These are phyloP conservation scores for Phyllostomus hastatus DNA, from an alignment of 2,113 vertebrate genomes.

Conservation along the genomic window DNA sequence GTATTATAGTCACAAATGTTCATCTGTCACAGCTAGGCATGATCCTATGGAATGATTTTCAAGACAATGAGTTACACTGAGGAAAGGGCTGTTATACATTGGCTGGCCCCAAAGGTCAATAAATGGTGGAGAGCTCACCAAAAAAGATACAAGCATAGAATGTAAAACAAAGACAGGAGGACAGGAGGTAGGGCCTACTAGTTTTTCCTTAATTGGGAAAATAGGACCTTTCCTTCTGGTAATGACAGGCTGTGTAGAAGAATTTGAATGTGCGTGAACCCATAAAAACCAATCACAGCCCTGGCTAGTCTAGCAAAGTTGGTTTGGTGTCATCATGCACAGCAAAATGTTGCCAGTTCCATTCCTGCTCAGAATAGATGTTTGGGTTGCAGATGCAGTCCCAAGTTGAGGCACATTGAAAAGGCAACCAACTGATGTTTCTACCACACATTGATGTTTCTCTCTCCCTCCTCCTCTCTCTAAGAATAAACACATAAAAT, in stretches of 20 bases:
- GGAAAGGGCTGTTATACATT: too few relatives aligned
- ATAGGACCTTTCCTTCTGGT: too few relatives aligned
- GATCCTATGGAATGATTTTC: neutral
- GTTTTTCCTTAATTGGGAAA: neutral
- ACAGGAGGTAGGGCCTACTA: neutral
- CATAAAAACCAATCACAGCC: neutral
- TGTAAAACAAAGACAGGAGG: neutral
- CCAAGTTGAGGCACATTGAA: too few relatives aligned
- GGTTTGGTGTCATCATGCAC: too few relatives aligned
- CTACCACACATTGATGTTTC: too few relatives aligned
- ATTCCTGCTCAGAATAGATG: too few relatives aligned
- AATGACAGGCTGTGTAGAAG: neutral
- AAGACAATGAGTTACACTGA: neutral
- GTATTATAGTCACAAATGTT: neutral
- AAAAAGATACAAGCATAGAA: neutral
- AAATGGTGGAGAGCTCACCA: neutral
- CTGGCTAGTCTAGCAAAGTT: too few relatives aligned
- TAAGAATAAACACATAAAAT: too few relatives aligned
- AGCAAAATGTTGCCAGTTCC: too few relatives aligned
- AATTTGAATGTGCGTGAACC: neutral
- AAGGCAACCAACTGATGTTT: too few relatives aligned
- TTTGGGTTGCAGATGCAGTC: too few relatives aligned
- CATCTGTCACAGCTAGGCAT: neutral
- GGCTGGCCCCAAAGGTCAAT: neutral
- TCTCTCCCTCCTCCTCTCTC: too few relatives aligned